phyloP scores from a whole-genome alignment of 2,888 invertebrate genomes.

The Leptinotarsa haldemani region DNA sequence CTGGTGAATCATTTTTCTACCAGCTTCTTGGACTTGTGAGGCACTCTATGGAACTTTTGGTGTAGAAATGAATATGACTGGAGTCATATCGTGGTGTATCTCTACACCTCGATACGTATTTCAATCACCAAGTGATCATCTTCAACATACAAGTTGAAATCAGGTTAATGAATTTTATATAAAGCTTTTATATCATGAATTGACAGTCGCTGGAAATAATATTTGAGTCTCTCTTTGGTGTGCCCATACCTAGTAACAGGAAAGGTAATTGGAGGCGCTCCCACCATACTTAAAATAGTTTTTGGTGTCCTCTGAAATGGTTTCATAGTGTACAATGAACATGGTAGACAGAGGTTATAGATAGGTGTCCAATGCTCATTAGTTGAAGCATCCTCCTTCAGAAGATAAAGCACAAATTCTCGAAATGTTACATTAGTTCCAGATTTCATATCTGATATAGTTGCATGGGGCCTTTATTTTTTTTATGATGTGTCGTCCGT shows the following conservation, averaged over 20 bases:
- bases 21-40: too few relatives aligned
- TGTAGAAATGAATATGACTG: too few relatives aligned
- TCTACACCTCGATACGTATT: too few relatives aligned
- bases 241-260: conserved; percentile 75
- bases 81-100: too few relatives aligned
- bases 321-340: conserved; percentile 82
- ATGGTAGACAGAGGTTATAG: conserved; percentile 86
- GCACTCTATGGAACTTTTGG: too few relatives aligned
- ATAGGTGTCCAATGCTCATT: conserved; percentile 95
- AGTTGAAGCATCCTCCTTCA: conserved; percentile 68
- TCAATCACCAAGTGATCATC: too few relatives aligned
- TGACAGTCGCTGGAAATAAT: conserved; percentile 80
- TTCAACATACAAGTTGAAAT: conserved; percentile 86
- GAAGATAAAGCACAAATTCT: conserved; percentile 87
- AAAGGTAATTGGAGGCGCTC: conserved; percentile 72
- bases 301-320: conserved; percentile 76
- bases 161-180: conserved; percentile 79
- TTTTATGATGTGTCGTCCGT: conserved; percentile 79
- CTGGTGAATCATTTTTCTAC: too few relatives aligned
- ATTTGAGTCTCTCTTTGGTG: conserved; percentile 77
- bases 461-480: conserved; percentile 80
- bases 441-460: conserved; percentile 72
- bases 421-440: conserved; percentile 88
- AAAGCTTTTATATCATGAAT: conserved; percentile 78
- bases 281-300: conserved; percentile 74